Evolutionary conservation across 2,888 invertebrate species (phyloP), one percentile per base, ranked within the genome.

Genomic region (Odontomyia ornata): DNA sequence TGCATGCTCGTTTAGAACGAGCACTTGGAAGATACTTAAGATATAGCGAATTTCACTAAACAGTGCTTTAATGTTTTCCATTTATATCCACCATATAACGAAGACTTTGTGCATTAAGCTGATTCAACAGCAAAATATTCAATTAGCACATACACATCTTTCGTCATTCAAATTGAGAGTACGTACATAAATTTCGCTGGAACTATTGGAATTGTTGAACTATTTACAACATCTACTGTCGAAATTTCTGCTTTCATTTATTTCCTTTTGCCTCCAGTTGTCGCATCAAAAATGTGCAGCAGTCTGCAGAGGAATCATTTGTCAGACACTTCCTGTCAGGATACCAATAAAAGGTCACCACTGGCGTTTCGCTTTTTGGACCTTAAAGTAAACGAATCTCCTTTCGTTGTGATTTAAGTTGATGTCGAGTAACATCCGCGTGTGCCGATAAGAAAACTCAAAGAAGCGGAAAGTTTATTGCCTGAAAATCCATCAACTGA

Each of bases 81-180:
- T 71, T 47, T 71, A 71, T 72, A 72, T 56, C 21, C 7, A 18
- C 28, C 56, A 72, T 72, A 72, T 72, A 72, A 72, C 56, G 72
- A 56, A 72, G 72, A 30, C 72, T 56, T 56, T 72, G 72, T 56
- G 30, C 21, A 28, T 57, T 36, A n/a, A 7, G 30, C 30, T 56
- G 46, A 18, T 64, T 23, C 56, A 72, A 47, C 46, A 15, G 15
- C n/a, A n/a, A n/a, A n/a, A n/a, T n/a, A n/a, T n/a, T n/a, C n/a
- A n/a, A n/a, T n/a, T n/a, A n/a, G n/a, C n/a, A n/a, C n/a, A n/a
- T n/a, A n/a, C n/a, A n/a, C n/a, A n/a, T n/a, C n/a, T n/a, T n/a
- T n/a, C n/a, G n/a, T n/a, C n/a, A n/a, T n/a, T n/a, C n/a, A n/a
- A n/a, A n/a, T n/a, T n/a, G n/a, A n/a, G n/a, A n/a, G 15, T 25